Base-by-base conservation (phyloP, 2,797 vertebrate genomes). In the Glyptemys insculpta region DNA sequence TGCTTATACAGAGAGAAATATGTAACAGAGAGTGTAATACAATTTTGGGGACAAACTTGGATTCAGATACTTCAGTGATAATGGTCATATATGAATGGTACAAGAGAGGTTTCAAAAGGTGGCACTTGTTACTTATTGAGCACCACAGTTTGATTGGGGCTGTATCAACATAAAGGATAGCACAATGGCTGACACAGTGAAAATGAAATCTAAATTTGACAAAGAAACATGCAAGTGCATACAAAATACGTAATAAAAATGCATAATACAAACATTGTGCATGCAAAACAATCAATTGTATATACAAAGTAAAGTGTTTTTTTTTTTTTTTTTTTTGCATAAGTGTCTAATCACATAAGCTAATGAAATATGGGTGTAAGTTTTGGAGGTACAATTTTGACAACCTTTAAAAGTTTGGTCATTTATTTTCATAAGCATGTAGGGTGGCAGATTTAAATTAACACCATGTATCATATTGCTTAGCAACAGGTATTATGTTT, bases 1-100 rank as follows among this genome's bases (percentile, higher is more conserved):
- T 3, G 11, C 3, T 0, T 3, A 0, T 47, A 12, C 44, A 27
- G 62, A 31, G 14, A n/a, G 29, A 74, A 29, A 1, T 3, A 6
- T 4, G 84, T 44, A 78, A 47, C 21, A 6, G 18, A 34, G 23
- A 27, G 0, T 10, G 4, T 11, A 74, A 56, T n/a, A 8, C 7
- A 3, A 16, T 41, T 52, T 18, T 12, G 25, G 25, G 59, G 72
- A 59, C 8, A 74, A 21, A 21, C 12, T 12, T 29, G 34, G 3
- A 27, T 59, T 72, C 12, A 19, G 54, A 19, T 10, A 8, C 16
- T 23, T 16, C 49, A 76, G 18, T 50, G 54, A 4, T 1, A 25
- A 50, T 1, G 11, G 6, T 10, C 15, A 37, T 8, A 34, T 44
- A 49, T 23, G 2, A 50, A 78, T 49, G 44, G 12, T 29, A 78